Base-by-base conservation (phyloP, 2,888 invertebrate genomes). In the Eupithecia subumbrata region DNA sequence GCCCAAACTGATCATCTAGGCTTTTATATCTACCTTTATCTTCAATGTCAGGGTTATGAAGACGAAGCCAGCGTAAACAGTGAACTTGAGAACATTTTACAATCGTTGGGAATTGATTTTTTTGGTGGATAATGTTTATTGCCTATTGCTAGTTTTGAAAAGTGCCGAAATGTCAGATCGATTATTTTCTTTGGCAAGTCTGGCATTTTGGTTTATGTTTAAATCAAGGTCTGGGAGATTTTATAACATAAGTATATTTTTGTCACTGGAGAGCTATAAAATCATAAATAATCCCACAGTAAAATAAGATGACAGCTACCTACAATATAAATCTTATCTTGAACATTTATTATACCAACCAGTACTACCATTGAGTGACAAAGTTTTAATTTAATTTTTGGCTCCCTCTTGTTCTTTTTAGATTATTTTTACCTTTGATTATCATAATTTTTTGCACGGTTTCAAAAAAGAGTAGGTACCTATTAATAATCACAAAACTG, bases 11-110 rank as follows among this genome's bases (percentile, higher is more conserved):
- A 80, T 80, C 78, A 81, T 82, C 78, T 80, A 82, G 79, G 86
- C 88, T 91, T 94, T 88, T 94, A 94, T 94, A 94, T 86, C 83
- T 84, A 84, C 78, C 74, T 82, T 82, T 81, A 81, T 80, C 69
- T 78, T 84, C 92, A 93, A 80, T 89, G 90, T 84, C 93, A 94
- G 90, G 93, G 94, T 86, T 85, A 82, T 52, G 72, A 73, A 77
- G 76, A 75, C 40, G 76, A 37, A 52, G 69, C 74, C 68, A 73
- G 25, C 70, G 52, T 71, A 69, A 72, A 77, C 48, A 67, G 70
- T 43, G 80, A 79, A 82, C 82, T 81, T 80, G 80, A 67, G 76
- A 72, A 75, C 69, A 76, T 78, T 76, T 81, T 80, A 79, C 73
- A 71, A 80, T 77, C 80, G 76, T 76, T 77, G 78, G 79, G 75